Percentiles rank a stretch among this genome's conserved stretches.
Evolutionary conservation across 2,113 vertebrate species (phyloP).

Genomic region (Misgurnus mizolepis): DNA sequence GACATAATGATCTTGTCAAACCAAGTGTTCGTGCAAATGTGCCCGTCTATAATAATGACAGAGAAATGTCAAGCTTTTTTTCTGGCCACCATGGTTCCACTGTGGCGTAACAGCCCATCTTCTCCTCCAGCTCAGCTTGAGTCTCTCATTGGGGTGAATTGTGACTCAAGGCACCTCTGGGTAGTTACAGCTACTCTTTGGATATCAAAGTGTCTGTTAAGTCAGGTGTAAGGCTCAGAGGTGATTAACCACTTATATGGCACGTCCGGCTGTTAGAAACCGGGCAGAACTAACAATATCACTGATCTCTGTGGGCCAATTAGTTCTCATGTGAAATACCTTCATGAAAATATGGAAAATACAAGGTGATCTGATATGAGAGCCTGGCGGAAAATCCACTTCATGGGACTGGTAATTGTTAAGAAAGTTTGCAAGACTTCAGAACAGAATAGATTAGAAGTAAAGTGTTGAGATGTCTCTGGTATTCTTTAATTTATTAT

Average conservation of each 20-base stretch:
- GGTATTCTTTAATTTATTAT: background rate
- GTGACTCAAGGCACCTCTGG: slow-evolving; percentile 35
- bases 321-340: slow-evolving; percentile 77
- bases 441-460: slow-evolving; percentile 46
- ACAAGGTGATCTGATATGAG: slow-evolving; percentile 68
- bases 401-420: slow-evolving; percentile 66
- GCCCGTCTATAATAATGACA: background rate
- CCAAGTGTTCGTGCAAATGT: background rate
- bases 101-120: background rate
- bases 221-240: slow-evolving; percentile 73
- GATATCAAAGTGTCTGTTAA: slow-evolving; percentile 68
- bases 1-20: slow-evolving; percentile 3
- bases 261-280: slow-evolving; percentile 69
- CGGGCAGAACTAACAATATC: slow-evolving; percentile 78
- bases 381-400: slow-evolving; percentile 59
- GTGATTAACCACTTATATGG: slow-evolving; percentile 73
- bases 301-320: slow-evolving; percentile 77
- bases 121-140: background rate
- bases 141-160: slow-evolving; percentile 12
- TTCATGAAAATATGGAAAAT: slow-evolving; percentile 71
- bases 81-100: background rate
- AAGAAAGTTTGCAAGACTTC: slow-evolving; percentile 55
- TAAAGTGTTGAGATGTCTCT: background rate
- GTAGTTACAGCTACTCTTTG: slow-evolving; percentile 47
- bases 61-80: background rate